Conservation (phyloP, 2,888 invertebrate genomes). For the Drosophila affinis region DNA sequence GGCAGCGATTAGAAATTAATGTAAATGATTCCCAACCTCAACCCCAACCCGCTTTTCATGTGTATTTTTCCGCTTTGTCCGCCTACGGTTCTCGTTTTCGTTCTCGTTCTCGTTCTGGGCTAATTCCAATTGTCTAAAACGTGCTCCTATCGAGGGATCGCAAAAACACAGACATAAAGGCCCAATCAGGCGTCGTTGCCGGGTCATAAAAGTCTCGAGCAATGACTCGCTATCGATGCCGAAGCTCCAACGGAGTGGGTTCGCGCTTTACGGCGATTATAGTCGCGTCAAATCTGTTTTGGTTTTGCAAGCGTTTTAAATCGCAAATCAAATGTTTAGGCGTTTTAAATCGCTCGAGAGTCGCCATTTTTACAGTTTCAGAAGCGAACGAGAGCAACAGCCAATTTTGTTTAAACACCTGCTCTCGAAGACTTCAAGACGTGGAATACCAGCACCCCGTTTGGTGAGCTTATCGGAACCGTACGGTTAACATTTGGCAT, state of each 20-base stretch:
- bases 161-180: slow-evolving; percentile 41
- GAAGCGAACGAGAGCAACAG: background rate
- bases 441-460: too few relatives aligned
- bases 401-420: background rate
- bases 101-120: slow-evolving; percentile 9
- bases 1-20: slow-evolving; percentile 33
- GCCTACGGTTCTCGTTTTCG: too few relatives aligned
- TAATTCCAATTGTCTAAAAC: slow-evolving; percentile 7
- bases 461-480: too few relatives aligned
- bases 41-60: slow-evolving; percentile 11
- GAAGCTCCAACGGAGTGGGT: slow-evolving; percentile 7
- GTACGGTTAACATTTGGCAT: too few relatives aligned
- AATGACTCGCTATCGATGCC: slow-evolving; percentile 50
- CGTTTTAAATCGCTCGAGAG: background rate
- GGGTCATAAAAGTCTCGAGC: slow-evolving; percentile 56
- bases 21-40: slow-evolving; percentile 23
- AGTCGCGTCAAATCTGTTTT: background rate
- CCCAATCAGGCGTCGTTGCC: slow-evolving; percentile 35
- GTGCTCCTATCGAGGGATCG: slow-evolving; percentile 18
- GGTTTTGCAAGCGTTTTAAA: background rate
- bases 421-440: too few relatives aligned
- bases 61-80: slow-evolving; percentile 34
- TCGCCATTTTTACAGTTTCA: background rate
- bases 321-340: background rate
- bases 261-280: slow-evolving; percentile 10